Percentiles rank a stretch among this genome's conserved stretches.
phyloP scores from a whole-genome alignment of 2,797 vertebrate genomes.

The Loris lydekkerianus region DNA sequence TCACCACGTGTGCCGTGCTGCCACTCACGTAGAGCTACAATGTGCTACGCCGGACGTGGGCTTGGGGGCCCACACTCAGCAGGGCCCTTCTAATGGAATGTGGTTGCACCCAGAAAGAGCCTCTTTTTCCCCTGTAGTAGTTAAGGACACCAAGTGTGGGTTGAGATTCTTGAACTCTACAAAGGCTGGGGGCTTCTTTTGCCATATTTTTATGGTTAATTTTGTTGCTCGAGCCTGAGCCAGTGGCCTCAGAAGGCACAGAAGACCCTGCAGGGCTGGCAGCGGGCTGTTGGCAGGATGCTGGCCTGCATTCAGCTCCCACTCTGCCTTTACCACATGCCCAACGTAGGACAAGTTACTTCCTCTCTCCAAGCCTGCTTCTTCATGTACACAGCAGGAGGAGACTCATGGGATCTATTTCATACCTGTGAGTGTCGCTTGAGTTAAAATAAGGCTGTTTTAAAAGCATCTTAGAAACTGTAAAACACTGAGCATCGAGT shows the following conservation, averaged over 20 bases:
- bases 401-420: background rate
- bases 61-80: background rate
- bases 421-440: background rate
- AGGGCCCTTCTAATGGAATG: background rate
- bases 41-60: background rate
- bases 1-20: background rate
- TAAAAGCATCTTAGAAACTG: slow-evolving; percentile 28
- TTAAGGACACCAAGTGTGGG: background rate
- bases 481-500: slow-evolving; percentile 32
- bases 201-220: slow-evolving; percentile 10
- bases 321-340: background rate
- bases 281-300: background rate
- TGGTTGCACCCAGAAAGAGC: background rate
- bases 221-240: background rate
- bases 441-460: slow-evolving; percentile 28
- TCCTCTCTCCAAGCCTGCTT: background rate
- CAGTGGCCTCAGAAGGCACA: background rate
- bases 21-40: background rate
- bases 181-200: background rate
- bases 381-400: background rate
- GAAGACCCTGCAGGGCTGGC: background rate
- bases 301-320: background rate
- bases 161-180: background rate
- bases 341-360: background rate
- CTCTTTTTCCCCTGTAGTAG: background rate